Percentiles rank a stretch among this genome's conserved stretches.
Evolutionary conservation across 1,140 invertebrate species (phyloP).

Genomic region (Procambarus clarkii): DNA sequence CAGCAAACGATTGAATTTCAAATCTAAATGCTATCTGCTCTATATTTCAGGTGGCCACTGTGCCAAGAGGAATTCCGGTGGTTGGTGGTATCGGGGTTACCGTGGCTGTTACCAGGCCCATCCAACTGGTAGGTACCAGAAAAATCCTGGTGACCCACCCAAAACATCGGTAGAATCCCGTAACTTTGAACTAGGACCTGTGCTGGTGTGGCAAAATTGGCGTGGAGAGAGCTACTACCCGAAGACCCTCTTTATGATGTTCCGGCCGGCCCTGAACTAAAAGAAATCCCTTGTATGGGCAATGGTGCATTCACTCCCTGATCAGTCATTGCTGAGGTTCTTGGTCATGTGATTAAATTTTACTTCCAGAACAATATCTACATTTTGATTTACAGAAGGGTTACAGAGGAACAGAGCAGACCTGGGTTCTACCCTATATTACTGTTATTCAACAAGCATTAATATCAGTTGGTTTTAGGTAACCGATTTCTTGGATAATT

Average conservation of each 20-base stretch:
- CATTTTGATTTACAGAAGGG: neutral
- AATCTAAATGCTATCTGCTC: no score
- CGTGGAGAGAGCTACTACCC: constrained; percentile 65
- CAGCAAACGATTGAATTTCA: no score
- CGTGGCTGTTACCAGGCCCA: constrained; percentile 72
- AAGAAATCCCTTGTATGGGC: neutral
- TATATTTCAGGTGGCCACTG: constrained; percentile 67
- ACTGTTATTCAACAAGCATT: neutral
- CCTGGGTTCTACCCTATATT: neutral
- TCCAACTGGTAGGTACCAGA: constrained; percentile 67
- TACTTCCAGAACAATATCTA: neutral
- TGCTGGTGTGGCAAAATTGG: constrained; percentile 66
- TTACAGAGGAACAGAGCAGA: neutral
- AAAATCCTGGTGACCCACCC: constrained; percentile 49
- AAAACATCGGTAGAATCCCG: constrained; percentile 40
- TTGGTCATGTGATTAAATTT: neutral
- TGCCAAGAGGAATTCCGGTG: constrained; percentile 68
- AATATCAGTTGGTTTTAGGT: neutral
- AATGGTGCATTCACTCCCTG: neutral
- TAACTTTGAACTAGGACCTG: constrained; percentile 67
- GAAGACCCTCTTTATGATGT: constrained; percentile 57
- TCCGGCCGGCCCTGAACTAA: constrained; percentile 59
- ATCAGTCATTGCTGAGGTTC: neutral
- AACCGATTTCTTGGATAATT: neutral
- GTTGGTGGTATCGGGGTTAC: constrained; percentile 71